phyloP scores from a whole-genome alignment of 2,797 vertebrate genomes.

The Eupleurogrammus muticus region DNA sequence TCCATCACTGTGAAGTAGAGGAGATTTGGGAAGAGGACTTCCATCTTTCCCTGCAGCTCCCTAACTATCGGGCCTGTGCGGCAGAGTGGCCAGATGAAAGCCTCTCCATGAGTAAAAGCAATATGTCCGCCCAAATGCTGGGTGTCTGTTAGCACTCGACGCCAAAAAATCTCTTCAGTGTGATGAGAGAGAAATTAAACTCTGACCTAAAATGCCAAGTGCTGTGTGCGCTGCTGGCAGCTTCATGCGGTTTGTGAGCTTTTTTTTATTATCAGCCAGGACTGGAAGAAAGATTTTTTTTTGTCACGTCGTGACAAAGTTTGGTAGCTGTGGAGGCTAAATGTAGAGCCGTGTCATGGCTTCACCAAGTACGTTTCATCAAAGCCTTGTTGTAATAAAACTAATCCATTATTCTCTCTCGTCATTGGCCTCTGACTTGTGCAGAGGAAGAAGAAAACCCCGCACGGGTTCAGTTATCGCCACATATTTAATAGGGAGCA shows the following conservation, averaged over 20 bases:
- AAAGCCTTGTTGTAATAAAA: conserved; percentile 40
- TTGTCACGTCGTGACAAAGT: neutral
- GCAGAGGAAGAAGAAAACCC: conserved; percentile 4
- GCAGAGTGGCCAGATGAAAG: conserved; percentile 18
- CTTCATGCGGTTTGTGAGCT: neutral
- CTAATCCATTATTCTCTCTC: conserved; percentile 53
- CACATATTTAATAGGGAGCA: conserved; percentile 50
- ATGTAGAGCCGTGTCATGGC: conserved; percentile 22
- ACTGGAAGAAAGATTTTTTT: conserved; percentile 1
- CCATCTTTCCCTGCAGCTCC: neutral
- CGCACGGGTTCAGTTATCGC: conserved; percentile 10
- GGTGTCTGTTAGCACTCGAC: neutral
- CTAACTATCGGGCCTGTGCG: neutral
- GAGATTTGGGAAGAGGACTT: neutral
- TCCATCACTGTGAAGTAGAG: neutral
- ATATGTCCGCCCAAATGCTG: neutral
- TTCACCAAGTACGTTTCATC: conserved; percentile 35
- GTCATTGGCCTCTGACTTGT: conserved; percentile 29
- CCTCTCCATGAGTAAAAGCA: conserved; percentile 23
- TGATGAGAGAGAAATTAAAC: conserved; percentile 30
- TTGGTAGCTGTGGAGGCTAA: conserved; percentile 1
- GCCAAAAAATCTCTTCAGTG: conserved; percentile 11
- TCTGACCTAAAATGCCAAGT: conserved; percentile 24
- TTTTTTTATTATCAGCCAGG: neutral
- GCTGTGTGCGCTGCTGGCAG: conserved; percentile 1